A percentile compares a stretch with the other conserved stretches of the same genome.
These are phyloP conservation scores for Neria commutata DNA, from an alignment of 2,888 invertebrate species.

Conservation along the genomic window DNA sequence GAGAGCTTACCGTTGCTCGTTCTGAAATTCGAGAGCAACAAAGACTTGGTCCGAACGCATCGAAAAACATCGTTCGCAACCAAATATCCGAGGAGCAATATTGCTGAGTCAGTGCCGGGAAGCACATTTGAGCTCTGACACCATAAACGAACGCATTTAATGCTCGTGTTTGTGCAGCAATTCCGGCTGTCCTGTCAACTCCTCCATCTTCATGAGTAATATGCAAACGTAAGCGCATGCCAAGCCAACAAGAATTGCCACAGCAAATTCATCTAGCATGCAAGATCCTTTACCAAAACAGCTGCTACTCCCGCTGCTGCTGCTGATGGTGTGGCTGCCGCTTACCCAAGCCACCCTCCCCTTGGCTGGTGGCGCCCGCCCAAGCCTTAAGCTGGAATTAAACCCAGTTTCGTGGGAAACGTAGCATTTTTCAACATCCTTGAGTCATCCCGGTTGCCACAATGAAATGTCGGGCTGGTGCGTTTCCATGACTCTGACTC, in stretches of 20 bases:
- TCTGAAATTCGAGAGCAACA: too few relatives aligned
- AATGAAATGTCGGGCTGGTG: neutral
- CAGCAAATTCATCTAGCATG: neutral
- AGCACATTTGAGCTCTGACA: constrained; percentile 3
- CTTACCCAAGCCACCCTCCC: neutral
- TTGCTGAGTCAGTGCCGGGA: too few relatives aligned
- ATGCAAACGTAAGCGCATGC: neutral
- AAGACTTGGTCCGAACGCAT: too few relatives aligned
- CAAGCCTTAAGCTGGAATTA: neutral
- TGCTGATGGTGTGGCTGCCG: neutral
- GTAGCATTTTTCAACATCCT: neutral
- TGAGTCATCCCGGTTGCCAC: neutral
- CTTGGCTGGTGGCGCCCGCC: neutral
- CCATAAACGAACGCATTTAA: constrained; percentile 7
- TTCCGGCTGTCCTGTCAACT: constrained; percentile 10
- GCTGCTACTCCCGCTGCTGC: neutral
- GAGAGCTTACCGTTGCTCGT: too few relatives aligned
- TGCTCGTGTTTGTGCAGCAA: constrained; percentile 9
- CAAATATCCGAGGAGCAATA: too few relatives aligned
- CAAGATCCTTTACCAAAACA: neutral
- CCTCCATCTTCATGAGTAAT: neutral
- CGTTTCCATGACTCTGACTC: neutral
- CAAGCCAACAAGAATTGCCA: neutral
- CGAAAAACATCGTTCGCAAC: too few relatives aligned
- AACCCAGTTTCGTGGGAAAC: neutral